Base-by-base conservation (phyloP, 2,113 vertebrate species). In the Datnioides undecimradiatus region DNA sequence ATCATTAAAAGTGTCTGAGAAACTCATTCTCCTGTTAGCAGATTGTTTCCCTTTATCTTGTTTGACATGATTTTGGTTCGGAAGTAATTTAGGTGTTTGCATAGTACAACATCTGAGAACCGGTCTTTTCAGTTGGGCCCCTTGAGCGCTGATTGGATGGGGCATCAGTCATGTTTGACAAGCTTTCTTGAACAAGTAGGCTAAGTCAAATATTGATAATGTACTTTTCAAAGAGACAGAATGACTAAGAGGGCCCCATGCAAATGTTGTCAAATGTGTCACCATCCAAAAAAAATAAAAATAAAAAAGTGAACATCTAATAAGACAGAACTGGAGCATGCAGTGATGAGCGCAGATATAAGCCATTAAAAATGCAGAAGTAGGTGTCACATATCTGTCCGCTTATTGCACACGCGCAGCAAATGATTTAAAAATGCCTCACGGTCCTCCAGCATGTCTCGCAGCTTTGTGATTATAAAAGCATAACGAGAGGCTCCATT, bases 121-220 rank as follows among this genome's bases (percentile, higher is more conserved):
- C 6, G 19, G 69, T 65, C 33, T 46, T 62, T 59, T 72, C 46
- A 40, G 58, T 87, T 21, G 13, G 31, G 38, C 25, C 40, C 54
- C 29, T 8, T 8, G 23, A 34, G 45, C 46, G 45, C 63, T n/a
- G 45, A 25, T 45, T 40, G 60, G 25, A 46, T 16, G 38, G 43
- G 8, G 17, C 40, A 8, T 70, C 25, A 23, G 46, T 75, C 67
- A 33, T 57, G 54, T 79, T 69, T 59, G 71, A 66, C 69, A 57
- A 59, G 63, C 58, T 67, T 80, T 41, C 5, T 40, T 31, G 25
- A 78, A 71, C 46, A 62, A 65, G 45, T 74, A 49, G 25, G 23
- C 78, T 5, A 45, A 73, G 70, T 80, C 70, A 75, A 85, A 88
- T 85, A 83, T 89, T 79, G 83, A 82, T 65, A 31, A 21, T 34